phyloP scores from a whole-genome alignment of 2,888 invertebrate genomes.

The Cybosia mesomella region DNA sequence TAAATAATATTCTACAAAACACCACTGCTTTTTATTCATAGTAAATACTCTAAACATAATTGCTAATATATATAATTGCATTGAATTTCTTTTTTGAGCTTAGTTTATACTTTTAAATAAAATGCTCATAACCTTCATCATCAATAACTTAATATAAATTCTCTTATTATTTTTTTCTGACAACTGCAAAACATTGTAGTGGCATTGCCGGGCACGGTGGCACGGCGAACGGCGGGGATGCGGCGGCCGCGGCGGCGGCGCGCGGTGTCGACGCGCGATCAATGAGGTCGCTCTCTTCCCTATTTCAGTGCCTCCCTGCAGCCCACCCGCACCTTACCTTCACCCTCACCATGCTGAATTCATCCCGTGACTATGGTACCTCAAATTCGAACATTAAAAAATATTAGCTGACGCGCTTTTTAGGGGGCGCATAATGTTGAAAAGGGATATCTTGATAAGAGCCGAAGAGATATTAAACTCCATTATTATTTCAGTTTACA shows the following conservation, averaged over 20 bases:
- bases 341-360: conserved; percentile 59
- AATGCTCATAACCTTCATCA: background rate
- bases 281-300: conserved; percentile 77
- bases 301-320: conserved; percentile 53
- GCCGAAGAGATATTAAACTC: conserved; percentile 29
- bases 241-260: conserved; percentile 42
- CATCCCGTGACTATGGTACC: conserved; percentile 71
- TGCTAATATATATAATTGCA: too few relatives aligned
- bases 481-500: conserved; percentile 36
- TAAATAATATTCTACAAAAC: too few relatives aligned
- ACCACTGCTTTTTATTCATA: background rate
- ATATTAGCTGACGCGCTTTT: conserved; percentile 61
- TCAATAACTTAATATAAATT: conserved; percentile 18
- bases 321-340: conserved; percentile 51
- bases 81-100: too few relatives aligned
- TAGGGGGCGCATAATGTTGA: conserved; percentile 33
- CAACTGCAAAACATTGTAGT: conserved; percentile 66
- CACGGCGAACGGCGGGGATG: conserved; percentile 46
- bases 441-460: conserved; percentile 41
- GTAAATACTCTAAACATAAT: background rate
- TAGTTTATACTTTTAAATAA: too few relatives aligned
- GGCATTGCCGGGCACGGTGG: conserved; percentile 67
- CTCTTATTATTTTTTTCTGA: conserved; percentile 42
- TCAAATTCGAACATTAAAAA: conserved; percentile 70
- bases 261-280: conserved; percentile 80